Base-by-base conservation (phyloP, 2,113 vertebrate genomes). In the Oryzias woworae region DNA sequence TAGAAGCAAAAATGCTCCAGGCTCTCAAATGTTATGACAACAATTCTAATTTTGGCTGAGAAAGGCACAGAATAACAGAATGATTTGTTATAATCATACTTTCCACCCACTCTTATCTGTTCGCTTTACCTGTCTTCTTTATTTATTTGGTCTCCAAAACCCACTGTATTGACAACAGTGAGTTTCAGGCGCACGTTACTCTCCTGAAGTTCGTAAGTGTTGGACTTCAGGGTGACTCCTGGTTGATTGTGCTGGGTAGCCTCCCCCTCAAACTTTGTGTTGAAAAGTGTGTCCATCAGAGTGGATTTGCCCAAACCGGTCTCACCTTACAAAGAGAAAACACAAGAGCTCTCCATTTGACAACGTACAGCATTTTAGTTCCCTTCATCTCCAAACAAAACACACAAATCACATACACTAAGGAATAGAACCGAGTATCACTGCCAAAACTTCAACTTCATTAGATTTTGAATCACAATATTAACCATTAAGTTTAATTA, bases 241-340 rank as follows among this genome's bases (percentile, higher is more conserved):
- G 96, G 96, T 84, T 96, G 95, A 36, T 93, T 96, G 88, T 98
- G 96, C 81, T 95, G 94, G 1, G 93, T 94, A 44, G 96, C 94
- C 43, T 98, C 96, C 1, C 94, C 94, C 85, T 98, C 95, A 53
- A 98, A 97, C 87, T 96, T 99, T 83, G 96, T 98, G 86, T 98
- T 98, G 89, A 99, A 99, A 87, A 99, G 89, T 0, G 96, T 98
- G 81, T 98, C 96, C 96, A 98, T 98, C 53, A 99, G 91, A 15
- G 96, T 99, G 46, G 96, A 98, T 82, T 98, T 98, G 47, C 97
- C 97, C 76, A 99, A 92, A 46, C 97, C 97, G 1, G 96, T 98
- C 90, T 99, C 97, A 16, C 97, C 97, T 99, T 53, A 46, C 70
- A 77, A 41, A 58, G 57, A 82, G 28, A 54, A 41, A 62, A 24